These are phyloP conservation scores for Asteroscopus sphinx DNA, from an alignment of 2,888 invertebrate species.

Conservation along the genomic window DNA sequence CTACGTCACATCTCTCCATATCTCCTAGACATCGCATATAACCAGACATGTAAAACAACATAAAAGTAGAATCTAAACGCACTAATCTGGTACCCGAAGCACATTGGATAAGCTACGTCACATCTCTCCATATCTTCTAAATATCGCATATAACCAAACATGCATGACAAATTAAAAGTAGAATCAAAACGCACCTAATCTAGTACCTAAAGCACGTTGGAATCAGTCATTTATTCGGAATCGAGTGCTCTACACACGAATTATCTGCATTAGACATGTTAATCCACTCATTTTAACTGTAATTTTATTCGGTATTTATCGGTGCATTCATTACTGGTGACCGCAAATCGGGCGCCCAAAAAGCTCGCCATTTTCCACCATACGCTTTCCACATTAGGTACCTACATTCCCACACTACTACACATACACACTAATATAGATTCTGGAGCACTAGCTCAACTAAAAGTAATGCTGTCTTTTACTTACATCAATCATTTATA, in stretches of 20 bases:
- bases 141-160: not conserved
- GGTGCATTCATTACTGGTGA: conserved; percentile 88
- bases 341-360: conserved; percentile 89
- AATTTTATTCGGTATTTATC: conserved; percentile 90
- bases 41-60: too few relatives aligned
- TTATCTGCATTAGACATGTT: conserved; percentile 90
- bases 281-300: conserved; percentile 90
- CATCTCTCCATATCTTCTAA: too few relatives aligned
- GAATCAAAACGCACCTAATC: conserved; percentile 50
- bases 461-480: not conserved
- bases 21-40: too few relatives aligned
- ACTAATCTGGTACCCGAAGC: too few relatives aligned
- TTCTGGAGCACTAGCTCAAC: not conserved
- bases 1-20: too few relatives aligned
- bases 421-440: conserved; percentile 13
- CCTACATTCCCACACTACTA: conserved; percentile 40
- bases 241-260: conserved; percentile 83
- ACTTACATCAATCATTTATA: too few relatives aligned
- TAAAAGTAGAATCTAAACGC: too few relatives aligned
- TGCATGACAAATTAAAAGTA: conserved; percentile 20
- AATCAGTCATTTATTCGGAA: conserved; percentile 86
- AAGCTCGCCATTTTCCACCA: conserved; percentile 86
- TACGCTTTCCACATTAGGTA: conserved; percentile 66
- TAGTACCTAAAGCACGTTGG: conserved; percentile 57
- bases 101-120: not conserved